Conservation (phyloP, 2,888 invertebrate species). For the Lumbricus terrestris region DNA sequence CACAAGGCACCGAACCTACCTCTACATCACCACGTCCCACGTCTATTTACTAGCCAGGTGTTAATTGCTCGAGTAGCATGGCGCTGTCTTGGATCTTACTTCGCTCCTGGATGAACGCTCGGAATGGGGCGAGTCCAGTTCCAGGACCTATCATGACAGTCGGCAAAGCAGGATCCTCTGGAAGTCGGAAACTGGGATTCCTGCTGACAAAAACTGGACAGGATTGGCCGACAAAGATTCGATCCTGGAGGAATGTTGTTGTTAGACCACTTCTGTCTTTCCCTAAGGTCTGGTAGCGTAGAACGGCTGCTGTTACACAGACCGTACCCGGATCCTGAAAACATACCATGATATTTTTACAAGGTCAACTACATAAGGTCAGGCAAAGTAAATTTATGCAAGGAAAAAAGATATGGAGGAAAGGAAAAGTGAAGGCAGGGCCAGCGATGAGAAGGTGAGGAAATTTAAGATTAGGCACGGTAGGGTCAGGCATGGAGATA, state of each 20-base stretch:
- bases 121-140: conserved; percentile 91
- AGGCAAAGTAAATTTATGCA: background rate
- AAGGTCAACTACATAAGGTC: background rate
- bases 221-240: conserved; percentile 35
- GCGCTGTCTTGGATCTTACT: conserved; percentile 41
- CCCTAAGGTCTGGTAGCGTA: conserved; percentile 40
- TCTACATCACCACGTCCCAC: too few relatives aligned
- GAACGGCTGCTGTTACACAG: conserved; percentile 45
- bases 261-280: conserved; percentile 42
- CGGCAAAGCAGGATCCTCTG: conserved; percentile 60
- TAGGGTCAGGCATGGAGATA: background rate
- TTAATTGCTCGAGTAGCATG: background rate
- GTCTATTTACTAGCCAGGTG: background rate
- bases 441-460: background rate
- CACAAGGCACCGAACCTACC: too few relatives aligned
- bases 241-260: conserved; percentile 44
- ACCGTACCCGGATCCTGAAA: conserved; percentile 31
- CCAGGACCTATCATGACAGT: conserved; percentile 90
- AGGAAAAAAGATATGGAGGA: background rate
- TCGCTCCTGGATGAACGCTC: conserved; percentile 74
- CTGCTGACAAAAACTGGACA: conserved; percentile 47
- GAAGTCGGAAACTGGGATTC: conserved; percentile 47
- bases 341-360: background rate
- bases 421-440: too few relatives aligned
- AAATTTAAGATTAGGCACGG: background rate